Percentiles rank a stretch among this genome's conserved stretches.
These are phyloP conservation scores for Silurus meridionalis DNA, from an alignment of 2,113 vertebrate species.

Conservation along the genomic window DNA sequence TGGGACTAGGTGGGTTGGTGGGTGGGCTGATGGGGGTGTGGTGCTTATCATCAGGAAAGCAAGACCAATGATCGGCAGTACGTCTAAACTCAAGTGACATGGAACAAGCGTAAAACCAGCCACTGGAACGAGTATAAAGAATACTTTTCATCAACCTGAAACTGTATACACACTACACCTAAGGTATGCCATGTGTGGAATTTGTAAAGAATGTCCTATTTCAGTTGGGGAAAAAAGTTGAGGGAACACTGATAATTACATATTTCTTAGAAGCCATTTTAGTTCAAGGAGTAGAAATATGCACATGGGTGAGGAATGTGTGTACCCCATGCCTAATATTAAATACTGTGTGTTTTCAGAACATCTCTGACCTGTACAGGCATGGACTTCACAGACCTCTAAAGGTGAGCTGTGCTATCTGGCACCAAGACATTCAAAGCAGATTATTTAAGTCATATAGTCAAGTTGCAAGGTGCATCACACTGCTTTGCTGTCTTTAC, in stretches of 20 bases:
- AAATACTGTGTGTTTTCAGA: too few species aligned
- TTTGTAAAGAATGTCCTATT: conserved; percentile 1
- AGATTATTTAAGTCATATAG: too few species aligned
- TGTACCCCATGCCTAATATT: too few species aligned
- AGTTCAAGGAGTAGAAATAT: background rate
- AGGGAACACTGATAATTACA: conserved; percentile 4
- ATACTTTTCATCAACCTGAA: conserved; percentile 7
- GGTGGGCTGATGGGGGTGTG: background rate
- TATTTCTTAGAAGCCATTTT: conserved; percentile 6
- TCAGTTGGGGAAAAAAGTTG: background rate
- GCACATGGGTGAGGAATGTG: background rate
- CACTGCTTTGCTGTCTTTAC: too few species aligned
- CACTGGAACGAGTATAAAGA: conserved; percentile 12
- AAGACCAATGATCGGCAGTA: background rate
- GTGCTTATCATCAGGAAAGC: background rate
- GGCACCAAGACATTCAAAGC: too few species aligned
- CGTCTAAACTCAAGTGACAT: background rate
- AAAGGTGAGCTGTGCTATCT: too few species aligned
- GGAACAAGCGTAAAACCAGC: conserved; percentile 11
- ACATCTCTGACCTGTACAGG: too few species aligned
- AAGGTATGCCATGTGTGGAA: conserved; percentile 17
- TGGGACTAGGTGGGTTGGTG: conserved; percentile 26
- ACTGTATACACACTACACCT: background rate
- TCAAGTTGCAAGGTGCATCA: too few species aligned
- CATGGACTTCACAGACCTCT: too few species aligned